Evolutionary conservation across 2,888 invertebrate genomes (phyloP).

Genomic region (Cheilosia variabilis): DNA sequence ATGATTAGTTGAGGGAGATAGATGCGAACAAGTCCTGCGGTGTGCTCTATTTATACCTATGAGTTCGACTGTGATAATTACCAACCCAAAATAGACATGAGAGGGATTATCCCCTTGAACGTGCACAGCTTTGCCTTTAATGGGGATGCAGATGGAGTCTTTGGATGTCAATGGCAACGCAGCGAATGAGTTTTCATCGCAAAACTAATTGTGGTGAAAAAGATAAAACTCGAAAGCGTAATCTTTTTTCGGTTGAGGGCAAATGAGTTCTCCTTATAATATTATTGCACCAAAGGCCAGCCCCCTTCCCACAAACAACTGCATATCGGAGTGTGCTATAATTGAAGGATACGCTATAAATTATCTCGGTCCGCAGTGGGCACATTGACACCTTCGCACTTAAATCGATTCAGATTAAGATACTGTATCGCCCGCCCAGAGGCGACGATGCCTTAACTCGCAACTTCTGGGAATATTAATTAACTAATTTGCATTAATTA

Average conservation of each 20-base stretch:
- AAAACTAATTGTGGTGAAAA: too few relatives aligned
- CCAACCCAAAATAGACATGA: background rate
- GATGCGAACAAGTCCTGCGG: background rate
- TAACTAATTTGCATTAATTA: conserved; percentile 73
- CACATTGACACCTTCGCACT: conserved; percentile 70
- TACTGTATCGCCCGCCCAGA: conserved; percentile 27
- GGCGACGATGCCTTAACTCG: conserved; percentile 53
- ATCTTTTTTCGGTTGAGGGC: background rate
- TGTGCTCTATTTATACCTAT: background rate
- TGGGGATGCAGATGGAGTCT: conserved; percentile 1
- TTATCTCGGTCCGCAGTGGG: conserved; percentile 44
- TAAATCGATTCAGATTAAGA: conserved; percentile 65
- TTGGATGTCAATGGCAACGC: background rate
- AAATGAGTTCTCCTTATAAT: background rate
- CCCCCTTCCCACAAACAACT: conserved; percentile 37
- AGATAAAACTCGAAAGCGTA: too few relatives aligned
- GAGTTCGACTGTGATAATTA: conserved; percentile 1
- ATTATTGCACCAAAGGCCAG: background rate
- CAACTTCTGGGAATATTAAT: conserved; percentile 67
- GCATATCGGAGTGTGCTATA: conserved; percentile 20
- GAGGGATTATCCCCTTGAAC: conserved; percentile 14
- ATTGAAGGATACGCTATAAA: conserved; percentile 57
- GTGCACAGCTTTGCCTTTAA: background rate
- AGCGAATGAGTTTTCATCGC: background rate
- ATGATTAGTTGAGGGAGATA: conserved; percentile 24